Conservation (phyloP, 2,113 vertebrate species). For the Lanius ludovicianus region DNA sequence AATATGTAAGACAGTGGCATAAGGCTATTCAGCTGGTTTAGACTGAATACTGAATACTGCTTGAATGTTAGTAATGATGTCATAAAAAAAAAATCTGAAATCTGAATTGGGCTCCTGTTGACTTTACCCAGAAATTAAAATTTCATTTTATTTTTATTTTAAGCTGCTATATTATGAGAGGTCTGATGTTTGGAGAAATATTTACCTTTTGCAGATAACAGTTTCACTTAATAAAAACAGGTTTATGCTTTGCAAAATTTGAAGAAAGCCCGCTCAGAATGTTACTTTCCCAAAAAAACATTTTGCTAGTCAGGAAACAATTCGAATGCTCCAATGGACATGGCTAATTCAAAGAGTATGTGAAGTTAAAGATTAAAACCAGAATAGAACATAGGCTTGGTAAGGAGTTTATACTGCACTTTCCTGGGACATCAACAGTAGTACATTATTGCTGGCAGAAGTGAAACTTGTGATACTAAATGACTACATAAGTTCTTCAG, state of each 20-base stretch:
- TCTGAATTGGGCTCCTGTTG: neutral
- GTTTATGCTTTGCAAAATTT: neutral
- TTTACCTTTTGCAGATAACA: neutral
- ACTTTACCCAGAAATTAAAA: neutral
- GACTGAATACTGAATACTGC: neutral
- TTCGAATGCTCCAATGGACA: neutral
- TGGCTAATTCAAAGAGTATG: neutral
- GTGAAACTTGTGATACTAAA: neutral
- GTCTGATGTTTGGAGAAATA: neutral
- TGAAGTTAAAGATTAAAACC: constrained; percentile 51
- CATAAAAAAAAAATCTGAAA: neutral
- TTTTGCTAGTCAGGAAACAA: neutral
- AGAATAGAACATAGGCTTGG: neutral
- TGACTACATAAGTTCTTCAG: neutral
- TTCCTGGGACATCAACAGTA: neutral
- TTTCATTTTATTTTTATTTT: neutral
- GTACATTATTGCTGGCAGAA: neutral
- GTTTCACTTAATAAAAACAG: neutral
- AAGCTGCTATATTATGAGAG: neutral
- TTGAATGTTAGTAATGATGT: neutral
- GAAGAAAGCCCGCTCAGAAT: constrained; percentile 17
- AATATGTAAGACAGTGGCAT: neutral
- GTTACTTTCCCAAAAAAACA: constrained; percentile 2
- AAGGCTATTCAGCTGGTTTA: constrained; percentile 1
- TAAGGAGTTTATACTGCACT: neutral